phyloP scores from a whole-genome alignment of 2,888 invertebrate species.

The Drosophila colorata region DNA sequence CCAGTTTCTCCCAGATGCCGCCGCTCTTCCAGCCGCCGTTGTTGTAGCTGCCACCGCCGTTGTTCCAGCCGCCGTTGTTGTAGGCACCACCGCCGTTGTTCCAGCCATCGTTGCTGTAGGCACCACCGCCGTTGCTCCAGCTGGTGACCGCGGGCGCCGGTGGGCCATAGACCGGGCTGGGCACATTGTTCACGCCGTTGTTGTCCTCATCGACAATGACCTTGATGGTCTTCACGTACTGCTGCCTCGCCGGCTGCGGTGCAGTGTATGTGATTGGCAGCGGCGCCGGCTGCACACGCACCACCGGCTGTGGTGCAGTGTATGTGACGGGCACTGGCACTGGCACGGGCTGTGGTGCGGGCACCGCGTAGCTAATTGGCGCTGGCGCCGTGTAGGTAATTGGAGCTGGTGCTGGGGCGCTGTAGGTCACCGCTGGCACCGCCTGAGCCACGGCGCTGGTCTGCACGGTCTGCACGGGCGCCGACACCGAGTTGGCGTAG shows the following conservation, averaged over 20 bases:
- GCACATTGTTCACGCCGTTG: conserved; percentile 36
- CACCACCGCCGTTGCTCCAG: conserved; percentile 36
- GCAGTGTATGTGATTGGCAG: conserved; percentile 24
- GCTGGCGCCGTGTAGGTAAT: conserved; percentile 44
- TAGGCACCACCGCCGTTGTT: conserved; percentile 57
- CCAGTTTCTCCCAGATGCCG: conserved; percentile 77
- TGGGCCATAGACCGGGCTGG: conserved; percentile 67
- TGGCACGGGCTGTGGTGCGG: conserved; percentile 32
- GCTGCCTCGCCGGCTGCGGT: conserved; percentile 49
- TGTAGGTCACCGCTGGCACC: conserved; percentile 44
- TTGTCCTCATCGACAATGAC: conserved; percentile 70
- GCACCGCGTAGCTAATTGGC: conserved; percentile 39
- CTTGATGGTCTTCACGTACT: conserved; percentile 77
- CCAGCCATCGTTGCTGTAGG: conserved; percentile 51
- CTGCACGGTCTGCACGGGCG: conserved; percentile 24
- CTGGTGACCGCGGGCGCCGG: conserved; percentile 46
- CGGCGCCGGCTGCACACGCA: background rate
- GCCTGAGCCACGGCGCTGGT: conserved; percentile 23
- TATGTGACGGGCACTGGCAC: conserved; percentile 28
- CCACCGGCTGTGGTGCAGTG: conserved; percentile 6
- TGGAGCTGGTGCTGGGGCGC: conserved; percentile 38
- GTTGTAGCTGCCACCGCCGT: conserved; percentile 47
- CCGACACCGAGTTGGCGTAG: conserved; percentile 42
- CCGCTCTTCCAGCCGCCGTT: conserved; percentile 73
- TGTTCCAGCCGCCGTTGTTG: conserved; percentile 50